These are phyloP conservation scores for Notarius lentiginosus DNA, from an alignment of 2,113 vertebrate species.

Conservation along the genomic window DNA sequence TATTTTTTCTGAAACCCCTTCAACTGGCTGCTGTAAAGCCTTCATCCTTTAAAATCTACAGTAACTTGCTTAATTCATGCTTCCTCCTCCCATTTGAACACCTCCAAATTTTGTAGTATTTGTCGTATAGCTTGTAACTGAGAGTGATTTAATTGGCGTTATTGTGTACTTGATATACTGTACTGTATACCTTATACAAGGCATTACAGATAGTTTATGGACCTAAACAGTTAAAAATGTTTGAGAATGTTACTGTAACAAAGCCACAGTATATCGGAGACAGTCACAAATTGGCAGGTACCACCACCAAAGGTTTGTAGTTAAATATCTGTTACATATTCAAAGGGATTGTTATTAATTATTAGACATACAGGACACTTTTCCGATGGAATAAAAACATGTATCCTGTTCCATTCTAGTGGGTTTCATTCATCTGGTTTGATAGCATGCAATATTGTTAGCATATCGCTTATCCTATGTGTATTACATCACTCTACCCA, in stretches of 20 bases:
- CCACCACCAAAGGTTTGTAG: not conserved
- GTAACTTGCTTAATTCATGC: too few species aligned
- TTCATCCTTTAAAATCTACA: too few species aligned
- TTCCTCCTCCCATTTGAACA: not conserved
- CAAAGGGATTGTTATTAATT: not conserved
- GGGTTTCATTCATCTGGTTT: too few species aligned
- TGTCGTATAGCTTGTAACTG: not conserved
- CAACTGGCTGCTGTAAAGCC: not conserved
- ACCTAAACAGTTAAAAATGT: not conserved
- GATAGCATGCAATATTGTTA: too few species aligned
- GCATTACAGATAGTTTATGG: not conserved
- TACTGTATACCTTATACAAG: not conserved
- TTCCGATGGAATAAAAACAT: too few species aligned
- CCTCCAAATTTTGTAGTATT: not conserved
- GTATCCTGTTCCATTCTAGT: too few species aligned
- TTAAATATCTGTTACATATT: not conserved
- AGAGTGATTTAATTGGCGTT: not conserved
- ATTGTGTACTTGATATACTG: not conserved
- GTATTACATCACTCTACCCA: too few species aligned
- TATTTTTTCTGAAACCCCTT: not conserved
- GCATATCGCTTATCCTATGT: too few species aligned
- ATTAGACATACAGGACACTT: too few species aligned
- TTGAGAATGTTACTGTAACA: not conserved
- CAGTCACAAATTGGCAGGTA: not conserved
- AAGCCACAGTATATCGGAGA: not conserved